Evolutionary conservation across 1,140 invertebrate species (phyloP).

Genomic region (Venustaconcha ellipsiformis): DNA sequence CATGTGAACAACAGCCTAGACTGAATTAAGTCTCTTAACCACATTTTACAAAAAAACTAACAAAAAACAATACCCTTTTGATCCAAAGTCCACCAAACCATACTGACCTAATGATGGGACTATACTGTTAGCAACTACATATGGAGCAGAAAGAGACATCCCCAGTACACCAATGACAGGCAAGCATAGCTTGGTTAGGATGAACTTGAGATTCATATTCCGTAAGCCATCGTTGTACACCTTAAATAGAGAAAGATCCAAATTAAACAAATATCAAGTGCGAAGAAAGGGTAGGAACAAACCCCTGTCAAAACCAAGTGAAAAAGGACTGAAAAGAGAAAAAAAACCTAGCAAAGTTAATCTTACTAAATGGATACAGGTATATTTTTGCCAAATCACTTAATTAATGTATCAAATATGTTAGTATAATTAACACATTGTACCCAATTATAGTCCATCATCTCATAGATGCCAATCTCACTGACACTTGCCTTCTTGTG

Average conservation of each 20-base stretch:
- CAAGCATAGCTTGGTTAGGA: conserved; percentile 86
- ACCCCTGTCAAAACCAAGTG: too few relatives aligned
- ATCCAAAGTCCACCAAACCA: not conserved
- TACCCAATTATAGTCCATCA: too few relatives aligned
- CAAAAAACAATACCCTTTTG: not conserved
- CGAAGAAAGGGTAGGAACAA: too few relatives aligned
- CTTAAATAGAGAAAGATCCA: conserved; percentile 55
- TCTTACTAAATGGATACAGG: too few relatives aligned
- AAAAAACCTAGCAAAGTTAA: too few relatives aligned
- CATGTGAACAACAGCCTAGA: not conserved
- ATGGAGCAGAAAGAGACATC: conserved; percentile 89
- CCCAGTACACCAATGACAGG: conserved; percentile 91
- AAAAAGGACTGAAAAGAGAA: too few relatives aligned
- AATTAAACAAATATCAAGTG: too few relatives aligned
- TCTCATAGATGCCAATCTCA: too few relatives aligned
- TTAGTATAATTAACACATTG: too few relatives aligned
- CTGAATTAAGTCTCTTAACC: not conserved
- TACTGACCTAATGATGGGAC: conserved; percentile 80
- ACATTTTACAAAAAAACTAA: not conserved
- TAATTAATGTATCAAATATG: too few relatives aligned
- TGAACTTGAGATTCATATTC: conserved; percentile 90
- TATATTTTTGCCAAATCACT: too few relatives aligned
- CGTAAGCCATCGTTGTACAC: conserved; percentile 88
- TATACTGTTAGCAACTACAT: conserved; percentile 84
- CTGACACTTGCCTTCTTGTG: too few relatives aligned